Base-by-base conservation (phyloP, 2,888 invertebrate species). In the Parascotia fuliginaria region DNA sequence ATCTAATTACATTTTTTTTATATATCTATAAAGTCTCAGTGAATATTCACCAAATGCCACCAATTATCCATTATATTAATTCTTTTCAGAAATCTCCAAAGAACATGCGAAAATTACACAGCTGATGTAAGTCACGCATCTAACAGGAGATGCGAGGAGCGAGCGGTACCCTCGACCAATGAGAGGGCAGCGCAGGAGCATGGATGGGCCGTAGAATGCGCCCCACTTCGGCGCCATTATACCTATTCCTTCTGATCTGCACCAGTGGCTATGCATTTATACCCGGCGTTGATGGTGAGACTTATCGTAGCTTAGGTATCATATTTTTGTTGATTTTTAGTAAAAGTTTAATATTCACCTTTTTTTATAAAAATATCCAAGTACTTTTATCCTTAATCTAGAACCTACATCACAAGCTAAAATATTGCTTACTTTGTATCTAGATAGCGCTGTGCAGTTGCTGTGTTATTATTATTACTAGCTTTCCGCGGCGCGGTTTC, bases 181-280 rank as follows among this genome's bases (percentile, higher is more conserved):
- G 85, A 80, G 73, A 77, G 78, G 63, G 67, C 74, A 70, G 73
- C 73, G 73, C 72, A 61, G 68, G 83, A 89, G 89, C 82, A 91
- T 91, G 91, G 90, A 89, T 89, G 90, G 88, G 69, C 87, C 89
- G 75, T 91, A 91, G 90, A 73, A 92, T 92, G 91, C 89, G 89
- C 89, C 81, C 79, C 83, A 79, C 73, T 68, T 60, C 77, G 81
- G 86, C 89, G 87, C 89, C 76, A 43, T 69, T 88, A 79, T 78
- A 76, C 70, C 64, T 88, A 73, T 75, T 86, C 67, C 77, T 85
- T 79, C 82, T 87, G 75, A 76, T 85, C 73, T 78, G 78, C 64
- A 75, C 79, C 60, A 64, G 78, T 63, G 77, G 77, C 65, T 70
- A 79, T 69, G 81, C 84, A 53, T 89, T 90, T 69, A 80, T 88